Conservation (phyloP, 2,113 vertebrate species). For the Variabilichromis moorii region DNA sequence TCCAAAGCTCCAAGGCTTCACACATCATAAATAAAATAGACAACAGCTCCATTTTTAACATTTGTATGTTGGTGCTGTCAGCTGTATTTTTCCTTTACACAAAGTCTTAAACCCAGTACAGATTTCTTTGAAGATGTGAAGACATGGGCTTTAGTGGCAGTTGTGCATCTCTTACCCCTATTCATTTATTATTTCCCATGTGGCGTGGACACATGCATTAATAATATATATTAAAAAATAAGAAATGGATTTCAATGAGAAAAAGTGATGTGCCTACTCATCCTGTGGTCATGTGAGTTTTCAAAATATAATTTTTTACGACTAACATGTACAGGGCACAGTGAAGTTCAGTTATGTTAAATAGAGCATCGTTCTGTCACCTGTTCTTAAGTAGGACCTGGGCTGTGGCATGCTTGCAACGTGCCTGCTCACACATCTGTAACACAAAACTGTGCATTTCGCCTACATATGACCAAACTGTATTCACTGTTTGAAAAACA, state of each 20-base stretch:
- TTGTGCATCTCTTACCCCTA: background rate
- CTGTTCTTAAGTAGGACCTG: slow-evolving; percentile 31
- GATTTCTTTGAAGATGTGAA: background rate
- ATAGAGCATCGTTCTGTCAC: slow-evolving; percentile 44
- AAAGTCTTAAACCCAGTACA: background rate
- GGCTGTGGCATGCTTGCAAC: background rate
- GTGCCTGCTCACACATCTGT: slow-evolving; percentile 31
- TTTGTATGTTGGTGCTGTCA: background rate
- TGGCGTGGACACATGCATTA: background rate
- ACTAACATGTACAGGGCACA: background rate
- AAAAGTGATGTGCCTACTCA: background rate
- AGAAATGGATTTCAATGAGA: background rate
- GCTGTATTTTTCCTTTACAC: background rate
- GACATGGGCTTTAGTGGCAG: background rate
- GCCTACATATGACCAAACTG: slow-evolving; percentile 48
- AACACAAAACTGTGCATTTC: slow-evolving; percentile 55
- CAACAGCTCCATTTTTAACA: background rate
- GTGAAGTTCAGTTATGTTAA: slow-evolving; percentile 34
- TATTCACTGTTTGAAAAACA: slow-evolving; percentile 48
- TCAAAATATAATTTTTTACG: background rate
- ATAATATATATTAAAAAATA: background rate
- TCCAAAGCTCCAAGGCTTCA: slow-evolving; percentile 74
- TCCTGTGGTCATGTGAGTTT: background rate
- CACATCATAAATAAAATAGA: slow-evolving; percentile 75
- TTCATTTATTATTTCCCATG: background rate